Evolutionary conservation across 2,888 invertebrate genomes (phyloP).

Genomic region (Dynastes hyllus): DNA sequence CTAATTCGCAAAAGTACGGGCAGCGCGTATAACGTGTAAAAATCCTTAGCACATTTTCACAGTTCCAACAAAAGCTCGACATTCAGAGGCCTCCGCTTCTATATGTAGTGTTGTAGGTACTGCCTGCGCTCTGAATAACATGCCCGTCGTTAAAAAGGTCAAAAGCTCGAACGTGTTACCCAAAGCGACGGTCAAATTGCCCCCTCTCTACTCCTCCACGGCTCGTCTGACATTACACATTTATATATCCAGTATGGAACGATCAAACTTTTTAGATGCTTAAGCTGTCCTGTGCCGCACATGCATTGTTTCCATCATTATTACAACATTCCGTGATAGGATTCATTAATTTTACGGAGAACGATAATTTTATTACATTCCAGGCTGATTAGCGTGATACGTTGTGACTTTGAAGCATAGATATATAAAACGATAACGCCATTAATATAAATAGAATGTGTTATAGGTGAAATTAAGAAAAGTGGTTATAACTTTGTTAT

Average conservation of each 20-base stretch:
- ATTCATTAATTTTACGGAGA: conserved; percentile 24
- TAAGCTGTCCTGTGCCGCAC: not conserved
- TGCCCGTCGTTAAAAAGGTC: conserved; percentile 26
- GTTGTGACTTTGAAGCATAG: too few species aligned
- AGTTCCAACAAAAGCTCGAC: conserved; percentile 12
- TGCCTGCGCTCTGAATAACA: conserved; percentile 2
- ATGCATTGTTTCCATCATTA: not conserved
- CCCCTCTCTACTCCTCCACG: not conserved
- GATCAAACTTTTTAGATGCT: conserved; percentile 17
- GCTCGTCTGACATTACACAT: not conserved
- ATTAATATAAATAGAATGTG: too few species aligned
- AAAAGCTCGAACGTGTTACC: conserved; percentile 40
- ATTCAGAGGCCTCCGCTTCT: not conserved
- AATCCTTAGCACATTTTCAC: conserved; percentile 29
- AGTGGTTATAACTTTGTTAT: too few species aligned
- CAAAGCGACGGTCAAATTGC: conserved; percentile 28
- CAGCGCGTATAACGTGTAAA: conserved; percentile 9
- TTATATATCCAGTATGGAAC: conserved; percentile 13
- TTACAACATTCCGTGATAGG: conserved; percentile 11
- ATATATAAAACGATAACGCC: too few species aligned
- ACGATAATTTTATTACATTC: conserved; percentile 21
- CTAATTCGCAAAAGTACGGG: conserved; percentile 19
- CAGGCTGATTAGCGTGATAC: not conserved
- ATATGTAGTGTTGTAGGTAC: conserved; percentile 13
- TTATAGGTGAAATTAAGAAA: too few species aligned